Percentiles rank a stretch among this genome's conserved stretches.
phyloP scores from a whole-genome alignment of 1,140 invertebrate genomes.

The Calycopis cecrops region DNA sequence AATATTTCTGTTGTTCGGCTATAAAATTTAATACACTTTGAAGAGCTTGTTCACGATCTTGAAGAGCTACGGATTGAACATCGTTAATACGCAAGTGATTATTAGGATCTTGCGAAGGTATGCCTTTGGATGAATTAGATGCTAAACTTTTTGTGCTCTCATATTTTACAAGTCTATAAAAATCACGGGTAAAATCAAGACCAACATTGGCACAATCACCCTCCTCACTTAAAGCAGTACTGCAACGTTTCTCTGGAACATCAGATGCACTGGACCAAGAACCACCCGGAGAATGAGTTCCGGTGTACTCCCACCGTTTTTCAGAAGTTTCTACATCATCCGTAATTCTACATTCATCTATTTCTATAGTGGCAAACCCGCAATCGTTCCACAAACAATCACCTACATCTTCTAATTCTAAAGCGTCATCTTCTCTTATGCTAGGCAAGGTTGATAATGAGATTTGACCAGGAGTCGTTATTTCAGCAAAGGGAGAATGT shows the following conservation, averaged over 20 bases:
- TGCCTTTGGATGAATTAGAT: constrained; percentile 82
- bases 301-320: constrained; percentile 72
- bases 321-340: constrained; percentile 57
- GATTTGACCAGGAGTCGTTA: constrained; percentile 75
- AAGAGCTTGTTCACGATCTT: constrained; percentile 81
- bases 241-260: constrained; percentile 79
- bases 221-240: constrained; percentile 80
- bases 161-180: constrained; percentile 85
- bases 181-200: constrained; percentile 87
- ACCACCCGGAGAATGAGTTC: constrained; percentile 77
- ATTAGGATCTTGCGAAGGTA: constrained; percentile 66
- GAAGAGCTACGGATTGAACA: constrained; percentile 59
- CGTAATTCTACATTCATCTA: constrained; percentile 62
- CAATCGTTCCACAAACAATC: constrained; percentile 83
- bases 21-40: constrained; percentile 85
- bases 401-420: constrained; percentile 83
- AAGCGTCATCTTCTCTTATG: constrained; percentile 82
- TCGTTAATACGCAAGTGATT: constrained; percentile 63
- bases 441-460: constrained; percentile 80
- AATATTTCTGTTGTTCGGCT: constrained; percentile 85
- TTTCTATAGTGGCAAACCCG: constrained; percentile 64
- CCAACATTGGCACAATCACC: constrained; percentile 81
- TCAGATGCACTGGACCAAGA: constrained; percentile 79
- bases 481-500: constrained; percentile 65
- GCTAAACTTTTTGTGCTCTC: constrained; percentile 87